phyloP scores from a whole-genome alignment of 2,888 invertebrate genomes.

The Blastobasis adustella region DNA sequence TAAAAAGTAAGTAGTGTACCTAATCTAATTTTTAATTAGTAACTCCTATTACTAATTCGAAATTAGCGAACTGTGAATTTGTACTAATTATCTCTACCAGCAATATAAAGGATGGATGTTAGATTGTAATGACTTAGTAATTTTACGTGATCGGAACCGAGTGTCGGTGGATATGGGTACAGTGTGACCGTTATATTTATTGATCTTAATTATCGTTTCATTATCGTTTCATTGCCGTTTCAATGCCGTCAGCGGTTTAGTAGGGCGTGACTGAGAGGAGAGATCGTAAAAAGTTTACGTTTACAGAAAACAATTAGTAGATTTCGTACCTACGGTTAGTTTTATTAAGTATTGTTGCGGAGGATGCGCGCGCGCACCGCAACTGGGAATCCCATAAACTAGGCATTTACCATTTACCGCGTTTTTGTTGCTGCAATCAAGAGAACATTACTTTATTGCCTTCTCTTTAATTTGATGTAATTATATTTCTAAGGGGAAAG shows the following conservation, averaged over 20 bases:
- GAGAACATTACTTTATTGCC: no score
- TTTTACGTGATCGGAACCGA: conserved; percentile 17
- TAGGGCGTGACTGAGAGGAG: neutral
- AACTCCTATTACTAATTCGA: conserved; percentile 32
- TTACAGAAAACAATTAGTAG: conserved; percentile 3
- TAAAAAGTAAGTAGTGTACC: conserved; percentile 5
- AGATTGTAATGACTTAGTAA: conserved; percentile 26
- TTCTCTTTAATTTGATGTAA: no score
- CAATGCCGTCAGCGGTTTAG: neutral
- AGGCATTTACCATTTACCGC: no score
- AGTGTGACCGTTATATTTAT: no score
- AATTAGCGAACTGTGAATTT: conserved; percentile 27
- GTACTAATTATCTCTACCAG: conserved; percentile 21
- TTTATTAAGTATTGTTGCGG: conserved; percentile 7
- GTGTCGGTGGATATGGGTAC: no score
- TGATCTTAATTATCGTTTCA: neutral
- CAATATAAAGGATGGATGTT: conserved; percentile 24
- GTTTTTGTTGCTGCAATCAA: no score
- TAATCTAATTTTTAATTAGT: conserved; percentile 38
- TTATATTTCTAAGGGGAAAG: no score
- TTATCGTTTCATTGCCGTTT: neutral
- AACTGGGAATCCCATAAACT: no score
- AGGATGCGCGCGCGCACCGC: no score
- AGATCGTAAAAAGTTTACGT: neutral
- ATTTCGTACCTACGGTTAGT: neutral